Conservation (phyloP, 2,797 vertebrate genomes). For the Halcyon chelicuti region DNA sequence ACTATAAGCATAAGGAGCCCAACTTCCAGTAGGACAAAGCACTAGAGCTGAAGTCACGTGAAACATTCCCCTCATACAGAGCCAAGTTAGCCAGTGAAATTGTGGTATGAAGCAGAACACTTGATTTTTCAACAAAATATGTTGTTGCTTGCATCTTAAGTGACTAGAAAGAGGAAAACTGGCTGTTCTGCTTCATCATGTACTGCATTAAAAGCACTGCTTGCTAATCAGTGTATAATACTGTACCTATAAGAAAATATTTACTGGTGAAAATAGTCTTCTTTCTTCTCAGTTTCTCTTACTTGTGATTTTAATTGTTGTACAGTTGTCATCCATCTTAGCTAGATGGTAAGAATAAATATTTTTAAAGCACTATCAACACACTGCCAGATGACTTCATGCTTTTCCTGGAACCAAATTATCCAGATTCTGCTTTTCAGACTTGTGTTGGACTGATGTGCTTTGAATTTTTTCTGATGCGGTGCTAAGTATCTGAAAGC, state of each 20-base stretch:
- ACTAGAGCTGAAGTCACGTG: neutral
- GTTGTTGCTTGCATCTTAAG: neutral
- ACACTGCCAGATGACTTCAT: neutral
- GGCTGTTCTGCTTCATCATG: neutral
- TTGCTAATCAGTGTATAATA: neutral
- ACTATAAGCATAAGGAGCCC: neutral
- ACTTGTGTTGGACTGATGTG: neutral
- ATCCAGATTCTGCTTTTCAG: neutral
- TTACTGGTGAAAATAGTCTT: neutral
- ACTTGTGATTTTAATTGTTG: neutral
- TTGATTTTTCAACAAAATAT: neutral
- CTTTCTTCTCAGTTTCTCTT: neutral
- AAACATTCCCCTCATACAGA: neutral
- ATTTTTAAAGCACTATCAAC: neutral
- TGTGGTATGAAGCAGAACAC: neutral
- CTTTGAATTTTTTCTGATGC: neutral
- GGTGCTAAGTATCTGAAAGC: neutral
- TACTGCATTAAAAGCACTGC: neutral
- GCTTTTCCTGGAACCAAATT: conserved; percentile 7
- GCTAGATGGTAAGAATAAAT: conserved; percentile 5
- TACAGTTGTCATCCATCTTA: neutral
- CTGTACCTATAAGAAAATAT: neutral
- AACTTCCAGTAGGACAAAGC: neutral
- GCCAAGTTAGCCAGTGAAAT: neutral
- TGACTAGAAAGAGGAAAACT: neutral